Evolutionary conservation across 2,797 vertebrate genomes (phyloP), one percentile per base, ranked within the genome.

Genomic region (Cyclura pinguis): DNA sequence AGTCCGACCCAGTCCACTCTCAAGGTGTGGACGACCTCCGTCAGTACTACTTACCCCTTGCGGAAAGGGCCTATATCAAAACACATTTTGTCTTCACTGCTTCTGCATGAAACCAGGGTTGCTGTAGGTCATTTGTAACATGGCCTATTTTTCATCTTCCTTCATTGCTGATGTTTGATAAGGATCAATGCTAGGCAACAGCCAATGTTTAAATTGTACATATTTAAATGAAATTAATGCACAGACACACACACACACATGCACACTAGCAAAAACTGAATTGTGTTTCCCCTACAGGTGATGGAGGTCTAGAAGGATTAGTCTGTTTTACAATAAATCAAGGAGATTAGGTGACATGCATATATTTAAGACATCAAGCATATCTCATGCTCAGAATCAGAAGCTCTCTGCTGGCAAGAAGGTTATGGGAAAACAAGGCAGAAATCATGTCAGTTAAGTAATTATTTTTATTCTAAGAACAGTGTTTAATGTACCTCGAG

Each of bases 331-430:
- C 24, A 78, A 78, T 78, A n/a, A 85, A 84, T 14, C 47, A 81
- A 69, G 47, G 29, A 74, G 52, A 86, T 22, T 81, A 64, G 55
- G 2, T 50, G 38, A 52, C 69, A 74, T 29, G 14, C 32, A 52
- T 74, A 38, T 86, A 67, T 76, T 73, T 86, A 24, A 86, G 80
- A 91, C 62, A 85, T 88, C 32, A 76, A 91, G 52, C 4, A n/a
- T 80, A 69, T 84, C 57, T 64, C 38, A 77, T 24, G 20, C 78
- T 47, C 64, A 84, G 74, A 47, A 80, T 22, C 42, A 67, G 57
- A 64, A 55, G 27, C 50, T 67, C 27, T 67, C 59, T n/a, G 4
- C 2, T 24, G 57, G 5, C 8, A 82, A 57, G 32, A 57, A 47
- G 52, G 64, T 14, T 57, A 32, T 35, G 47, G 80, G 57, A 80